Percentiles rank a stretch among this genome's conserved stretches.
phyloP scores from a whole-genome alignment of 2,888 invertebrate genomes.

The Stenurella melanura region DNA sequence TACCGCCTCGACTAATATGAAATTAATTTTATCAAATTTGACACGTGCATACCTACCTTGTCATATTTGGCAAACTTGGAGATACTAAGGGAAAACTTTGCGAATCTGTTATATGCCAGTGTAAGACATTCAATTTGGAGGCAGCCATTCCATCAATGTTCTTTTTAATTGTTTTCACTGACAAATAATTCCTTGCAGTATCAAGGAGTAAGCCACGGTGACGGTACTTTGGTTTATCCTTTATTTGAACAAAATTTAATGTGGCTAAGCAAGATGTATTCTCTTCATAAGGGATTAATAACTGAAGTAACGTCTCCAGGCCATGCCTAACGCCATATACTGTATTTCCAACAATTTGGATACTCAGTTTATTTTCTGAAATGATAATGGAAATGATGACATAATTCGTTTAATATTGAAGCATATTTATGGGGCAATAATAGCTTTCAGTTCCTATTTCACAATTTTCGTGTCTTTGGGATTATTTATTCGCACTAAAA shows the following conservation, averaged over 20 bases:
- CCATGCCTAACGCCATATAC: conserved; percentile 86
- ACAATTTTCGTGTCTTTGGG: too few species aligned
- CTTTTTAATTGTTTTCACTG: conserved; percentile 80
- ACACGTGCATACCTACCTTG: conserved; percentile 75
- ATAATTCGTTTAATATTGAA: too few species aligned
- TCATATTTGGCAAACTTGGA: conserved; percentile 83
- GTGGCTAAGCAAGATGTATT: conserved; percentile 76
- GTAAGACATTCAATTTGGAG: conserved; percentile 93
- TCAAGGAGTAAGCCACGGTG: conserved; percentile 94
- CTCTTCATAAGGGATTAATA: conserved; percentile 74
- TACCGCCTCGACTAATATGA: too few species aligned
- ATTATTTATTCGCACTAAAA: too few species aligned
- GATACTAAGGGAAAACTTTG: conserved; percentile 94
- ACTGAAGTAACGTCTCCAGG: conserved; percentile 84
- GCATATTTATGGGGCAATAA: too few species aligned
- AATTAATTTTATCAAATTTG: too few species aligned
- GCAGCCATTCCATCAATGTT: conserved; percentile 91
- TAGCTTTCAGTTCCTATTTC: too few species aligned
- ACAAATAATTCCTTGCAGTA: conserved; percentile 90
- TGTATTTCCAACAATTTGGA: conserved; percentile 77
- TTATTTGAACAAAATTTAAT: conserved; percentile 78
- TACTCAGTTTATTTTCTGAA: conserved; percentile 74
- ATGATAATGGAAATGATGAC: conserved; percentile 21
- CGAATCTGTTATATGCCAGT: conserved; percentile 94
- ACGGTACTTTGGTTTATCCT: conserved; percentile 86